Conservation (phyloP, 2,797 vertebrate genomes). For the Paramormyrops hopkinsi region DNA sequence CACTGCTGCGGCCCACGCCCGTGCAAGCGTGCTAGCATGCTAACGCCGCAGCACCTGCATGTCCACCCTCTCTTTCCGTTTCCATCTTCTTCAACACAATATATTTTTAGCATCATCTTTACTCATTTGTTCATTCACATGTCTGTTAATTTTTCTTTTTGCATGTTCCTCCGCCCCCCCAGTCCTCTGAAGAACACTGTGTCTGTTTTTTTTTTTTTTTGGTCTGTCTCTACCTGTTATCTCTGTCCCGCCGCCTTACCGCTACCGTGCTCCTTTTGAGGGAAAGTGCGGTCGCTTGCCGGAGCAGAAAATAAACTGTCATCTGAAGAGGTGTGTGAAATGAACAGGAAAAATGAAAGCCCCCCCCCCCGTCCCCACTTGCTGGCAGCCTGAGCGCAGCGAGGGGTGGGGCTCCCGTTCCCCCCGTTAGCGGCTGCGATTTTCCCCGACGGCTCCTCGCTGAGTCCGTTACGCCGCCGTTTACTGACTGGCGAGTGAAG, state of each 20-base stretch:
- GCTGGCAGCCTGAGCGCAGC: neutral
- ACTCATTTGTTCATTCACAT: neutral
- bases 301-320: conserved; percentile 27
- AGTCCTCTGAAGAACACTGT: too few relatives aligned
- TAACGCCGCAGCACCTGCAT: conserved; percentile 30
- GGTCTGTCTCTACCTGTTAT: neutral
- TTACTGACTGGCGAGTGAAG: neutral
- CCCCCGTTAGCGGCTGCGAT: neutral
- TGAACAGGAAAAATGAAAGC: conserved; percentile 10
- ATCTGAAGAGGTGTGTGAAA: conserved; percentile 14
- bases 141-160: neutral
- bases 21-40: conserved; percentile 26
- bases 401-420: neutral
- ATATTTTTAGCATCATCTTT: conserved; percentile 29
- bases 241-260: conserved; percentile 31
- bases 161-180: too few relatives aligned
- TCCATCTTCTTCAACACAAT: neutral
- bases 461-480: neutral
- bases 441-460: neutral
- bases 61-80: conserved; percentile 18
- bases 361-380: neutral
- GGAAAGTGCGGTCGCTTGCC: conserved; percentile 18
- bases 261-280: conserved; percentile 35
- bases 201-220: too few relatives aligned
- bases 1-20: conserved; percentile 62